Evolutionary conservation across 2,888 invertebrate genomes (phyloP).

Genomic region (Sinopyrophorus schimmeli): DNA sequence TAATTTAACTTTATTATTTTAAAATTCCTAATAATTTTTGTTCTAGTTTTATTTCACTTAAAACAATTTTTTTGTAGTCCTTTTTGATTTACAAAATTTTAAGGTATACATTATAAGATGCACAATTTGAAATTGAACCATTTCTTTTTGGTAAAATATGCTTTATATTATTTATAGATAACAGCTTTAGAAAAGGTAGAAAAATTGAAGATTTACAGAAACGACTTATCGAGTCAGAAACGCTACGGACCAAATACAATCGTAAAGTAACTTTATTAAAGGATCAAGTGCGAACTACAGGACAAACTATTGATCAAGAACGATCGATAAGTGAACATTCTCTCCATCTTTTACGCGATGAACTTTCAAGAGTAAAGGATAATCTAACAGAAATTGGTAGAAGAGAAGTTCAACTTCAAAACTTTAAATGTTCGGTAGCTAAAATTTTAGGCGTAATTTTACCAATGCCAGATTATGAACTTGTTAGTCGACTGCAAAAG

Average conservation of each 20-base stretch:
- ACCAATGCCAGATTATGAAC: conserved; percentile 64
- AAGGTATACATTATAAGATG: too few relatives aligned
- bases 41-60: too few relatives aligned
- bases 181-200: conserved; percentile 77
- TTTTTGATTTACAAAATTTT: too few relatives aligned
- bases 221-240: conserved; percentile 78
- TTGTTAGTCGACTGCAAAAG: conserved; percentile 72
- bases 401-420: conserved; percentile 76
- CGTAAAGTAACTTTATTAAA: conserved; percentile 72
- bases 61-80: background rate
- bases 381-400: conserved; percentile 74
- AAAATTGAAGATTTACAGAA: conserved; percentile 84
- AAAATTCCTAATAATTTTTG: too few relatives aligned
- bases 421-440: conserved; percentile 66
- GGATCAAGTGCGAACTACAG: conserved; percentile 69
- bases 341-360: conserved; percentile 72
- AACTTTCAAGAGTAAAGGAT: conserved; percentile 74
- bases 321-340: conserved; percentile 71
- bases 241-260: conserved; percentile 73
- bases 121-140: too few relatives aligned
- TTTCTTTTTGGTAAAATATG: too few relatives aligned
- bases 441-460: conserved; percentile 60
- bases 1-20: too few relatives aligned
- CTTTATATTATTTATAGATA: conserved; percentile 65
- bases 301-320: conserved; percentile 72